phyloP scores from a whole-genome alignment of 37 sponge, comb jelly and placozoan species.

The Aphrocallistes beatrix region DNA sequence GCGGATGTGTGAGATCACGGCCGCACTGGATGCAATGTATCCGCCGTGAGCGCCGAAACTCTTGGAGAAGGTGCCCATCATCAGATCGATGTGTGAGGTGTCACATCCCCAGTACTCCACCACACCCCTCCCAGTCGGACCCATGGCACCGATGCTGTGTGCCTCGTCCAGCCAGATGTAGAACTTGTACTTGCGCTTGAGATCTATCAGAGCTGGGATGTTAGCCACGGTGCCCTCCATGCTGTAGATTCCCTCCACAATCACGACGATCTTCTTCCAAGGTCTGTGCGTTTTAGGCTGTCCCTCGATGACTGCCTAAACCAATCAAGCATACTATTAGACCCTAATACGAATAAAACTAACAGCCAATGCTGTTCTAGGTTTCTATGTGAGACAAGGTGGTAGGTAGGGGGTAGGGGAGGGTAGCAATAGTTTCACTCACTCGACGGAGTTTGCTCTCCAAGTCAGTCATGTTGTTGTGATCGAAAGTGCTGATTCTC shows the following conservation, averaged over 20 bases:
- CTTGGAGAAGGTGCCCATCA: constrained; percentile 99
- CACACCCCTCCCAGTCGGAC: constrained; percentile 80
- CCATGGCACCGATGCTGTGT: constrained; percentile 96
- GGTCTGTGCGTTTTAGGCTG: constrained; percentile 84
- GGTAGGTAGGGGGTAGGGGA: too few species aligned
- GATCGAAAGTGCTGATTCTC: constrained; percentile 66
- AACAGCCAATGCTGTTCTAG: too few species aligned
- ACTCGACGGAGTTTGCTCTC: constrained; percentile 55
- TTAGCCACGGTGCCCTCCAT: constrained; percentile 90
- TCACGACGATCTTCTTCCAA: constrained; percentile 92
- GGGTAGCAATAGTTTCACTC: too few species aligned
- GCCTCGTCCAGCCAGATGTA: constrained; percentile 96
- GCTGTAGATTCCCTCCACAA: constrained; percentile 97
- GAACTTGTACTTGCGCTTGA: constrained; percentile 98
- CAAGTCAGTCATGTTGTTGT: constrained; percentile 71
- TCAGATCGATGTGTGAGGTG: constrained; percentile 77
- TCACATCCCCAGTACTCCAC: constrained; percentile 79
- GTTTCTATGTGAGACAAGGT: too few species aligned
- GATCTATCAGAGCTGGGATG: constrained; percentile 60
- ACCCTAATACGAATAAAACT: too few species aligned
- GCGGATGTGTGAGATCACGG: constrained; percentile 69
- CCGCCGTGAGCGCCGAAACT: constrained; percentile 94
- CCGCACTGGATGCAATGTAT: constrained; percentile 84
- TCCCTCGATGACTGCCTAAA: constrained; percentile 67
- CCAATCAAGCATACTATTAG: not conserved